Percentiles rank a stretch among this genome's conserved stretches.
phyloP scores from a whole-genome alignment of 2,888 invertebrate species.

The Clivina fossor region DNA sequence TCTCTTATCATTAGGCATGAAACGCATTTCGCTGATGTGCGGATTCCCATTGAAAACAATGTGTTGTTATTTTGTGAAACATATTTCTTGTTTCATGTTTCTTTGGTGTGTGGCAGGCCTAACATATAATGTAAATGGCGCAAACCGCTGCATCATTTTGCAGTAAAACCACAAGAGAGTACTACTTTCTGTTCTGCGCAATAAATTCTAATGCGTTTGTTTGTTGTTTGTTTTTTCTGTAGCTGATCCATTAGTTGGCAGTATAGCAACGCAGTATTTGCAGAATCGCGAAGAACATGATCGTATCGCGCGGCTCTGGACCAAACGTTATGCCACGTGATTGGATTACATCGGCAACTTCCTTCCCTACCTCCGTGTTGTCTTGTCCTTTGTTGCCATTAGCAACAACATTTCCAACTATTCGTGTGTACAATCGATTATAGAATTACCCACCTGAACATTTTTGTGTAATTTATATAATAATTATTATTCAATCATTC shows the following conservation, averaged over 20 bases:
- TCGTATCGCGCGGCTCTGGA: slow-evolving; percentile 97
- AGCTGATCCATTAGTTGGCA: slow-evolving; percentile 96
- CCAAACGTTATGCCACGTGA: slow-evolving; percentile 96
- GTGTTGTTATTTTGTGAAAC: too few species aligned
- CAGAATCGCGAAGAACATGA: slow-evolving; percentile 98
- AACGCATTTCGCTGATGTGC: too few species aligned
- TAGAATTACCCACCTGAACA: slow-evolving; percentile 31
- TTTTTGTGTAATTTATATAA: slow-evolving; percentile 30
- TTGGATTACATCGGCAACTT: slow-evolving; percentile 50
- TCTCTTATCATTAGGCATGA: too few species aligned
- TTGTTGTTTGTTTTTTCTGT: slow-evolving; percentile 48
- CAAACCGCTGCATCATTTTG: too few species aligned
- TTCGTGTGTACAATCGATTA: slow-evolving; percentile 34
- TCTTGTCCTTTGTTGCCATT: slow-evolving; percentile 50
- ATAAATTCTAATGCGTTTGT: not conserved
- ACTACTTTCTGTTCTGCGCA: too few species aligned
- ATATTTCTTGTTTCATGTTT: too few species aligned
- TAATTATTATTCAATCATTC: too few species aligned
- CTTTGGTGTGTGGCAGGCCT: too few species aligned
- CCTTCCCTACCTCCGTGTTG: slow-evolving; percentile 47
- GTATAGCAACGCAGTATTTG: slow-evolving; percentile 97
- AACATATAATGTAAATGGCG: too few species aligned
- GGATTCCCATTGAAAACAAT: too few species aligned
- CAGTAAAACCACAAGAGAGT: not conserved
- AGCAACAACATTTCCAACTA: slow-evolving; percentile 47